Conservation (phyloP, 2,888 invertebrate genomes). For the Mesorhabditis belari region DNA sequence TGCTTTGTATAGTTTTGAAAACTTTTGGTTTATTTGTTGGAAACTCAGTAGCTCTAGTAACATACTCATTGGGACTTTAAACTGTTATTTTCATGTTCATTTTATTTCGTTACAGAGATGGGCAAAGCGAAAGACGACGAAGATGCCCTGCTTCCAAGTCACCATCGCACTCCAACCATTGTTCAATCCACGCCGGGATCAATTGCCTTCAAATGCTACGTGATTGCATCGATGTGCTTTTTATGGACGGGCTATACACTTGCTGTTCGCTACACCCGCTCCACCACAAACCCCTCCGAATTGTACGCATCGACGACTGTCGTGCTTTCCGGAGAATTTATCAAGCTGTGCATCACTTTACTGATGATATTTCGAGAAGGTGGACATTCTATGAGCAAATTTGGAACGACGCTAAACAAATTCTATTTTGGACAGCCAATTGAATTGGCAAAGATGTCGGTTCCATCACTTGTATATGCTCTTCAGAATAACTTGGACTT, state of each 20-base stretch:
- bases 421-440: conserved; percentile 47
- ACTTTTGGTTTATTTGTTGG: too few species aligned
- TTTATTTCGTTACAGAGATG: too few species aligned
- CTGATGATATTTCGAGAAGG: conserved; percentile 35
- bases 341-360: conserved; percentile 43
- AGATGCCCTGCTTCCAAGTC: too few species aligned
- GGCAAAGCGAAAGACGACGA: too few species aligned
- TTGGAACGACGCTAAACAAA: conserved; percentile 17
- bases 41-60: too few species aligned
- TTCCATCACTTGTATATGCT: conserved; percentile 52
- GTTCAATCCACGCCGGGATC: neutral
- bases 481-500: conserved; percentile 54
- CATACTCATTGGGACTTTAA: too few species aligned
- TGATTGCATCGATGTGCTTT: conserved; percentile 48
- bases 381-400: conserved; percentile 13
- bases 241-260: conserved; percentile 53
- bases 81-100: too few species aligned
- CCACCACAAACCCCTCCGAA: conserved; percentile 27
- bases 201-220: conserved; percentile 34
- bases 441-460: conserved; percentile 52
- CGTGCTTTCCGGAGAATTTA: conserved; percentile 45
- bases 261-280: conserved; percentile 48
- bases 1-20: too few species aligned
- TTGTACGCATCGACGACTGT: conserved; percentile 46
- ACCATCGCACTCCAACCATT: too few species aligned